Conservation (phyloP, 2,888 invertebrate species). For the Tetrapedia diversipes region DNA sequence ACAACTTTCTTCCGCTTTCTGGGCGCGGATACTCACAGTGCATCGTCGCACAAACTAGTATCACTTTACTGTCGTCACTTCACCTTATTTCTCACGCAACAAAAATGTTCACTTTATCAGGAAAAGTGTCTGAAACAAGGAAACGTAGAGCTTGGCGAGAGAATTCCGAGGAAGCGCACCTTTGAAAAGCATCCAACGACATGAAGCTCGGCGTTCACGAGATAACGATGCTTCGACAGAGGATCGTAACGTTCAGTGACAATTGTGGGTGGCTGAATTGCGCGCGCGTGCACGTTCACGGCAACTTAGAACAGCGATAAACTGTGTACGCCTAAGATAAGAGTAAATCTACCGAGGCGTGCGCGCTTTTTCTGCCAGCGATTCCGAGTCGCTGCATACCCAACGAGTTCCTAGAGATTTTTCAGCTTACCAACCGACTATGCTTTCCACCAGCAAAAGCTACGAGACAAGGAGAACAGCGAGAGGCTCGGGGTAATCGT, state of each 20-base stretch:
- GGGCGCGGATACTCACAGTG: no score
- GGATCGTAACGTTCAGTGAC: slow-evolving; percentile 50
- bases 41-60: no score
- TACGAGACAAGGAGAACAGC: slow-evolving; percentile 12
- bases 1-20: no score
- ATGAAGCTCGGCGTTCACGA: slow-evolving; percentile 38
- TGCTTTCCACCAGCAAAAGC: slow-evolving; percentile 22
- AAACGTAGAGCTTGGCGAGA: slow-evolving; percentile 12
- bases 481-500: slow-evolving; percentile 30
- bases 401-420: slow-evolving; percentile 23
- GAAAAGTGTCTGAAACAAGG: slow-evolving; percentile 8
- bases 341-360: slow-evolving; percentile 38
- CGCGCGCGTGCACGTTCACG: slow-evolving; percentile 50
- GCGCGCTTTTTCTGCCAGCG: slow-evolving; percentile 15
- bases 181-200: slow-evolving; percentile 17
- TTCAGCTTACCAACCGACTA: not conserved
- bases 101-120: not conserved
- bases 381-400: slow-evolving; percentile 12
- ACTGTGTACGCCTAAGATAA: slow-evolving; percentile 53
- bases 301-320: slow-evolving; percentile 56
- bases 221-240: slow-evolving; percentile 52
- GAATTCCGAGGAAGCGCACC: slow-evolving; percentile 16
- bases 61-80: no score
- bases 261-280: slow-evolving; percentile 62
- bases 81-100: not conserved